Percentiles rank a stretch among this genome's conserved stretches.
phyloP scores from a whole-genome alignment of 2,888 invertebrate genomes.

The Cloeon dipterum region DNA sequence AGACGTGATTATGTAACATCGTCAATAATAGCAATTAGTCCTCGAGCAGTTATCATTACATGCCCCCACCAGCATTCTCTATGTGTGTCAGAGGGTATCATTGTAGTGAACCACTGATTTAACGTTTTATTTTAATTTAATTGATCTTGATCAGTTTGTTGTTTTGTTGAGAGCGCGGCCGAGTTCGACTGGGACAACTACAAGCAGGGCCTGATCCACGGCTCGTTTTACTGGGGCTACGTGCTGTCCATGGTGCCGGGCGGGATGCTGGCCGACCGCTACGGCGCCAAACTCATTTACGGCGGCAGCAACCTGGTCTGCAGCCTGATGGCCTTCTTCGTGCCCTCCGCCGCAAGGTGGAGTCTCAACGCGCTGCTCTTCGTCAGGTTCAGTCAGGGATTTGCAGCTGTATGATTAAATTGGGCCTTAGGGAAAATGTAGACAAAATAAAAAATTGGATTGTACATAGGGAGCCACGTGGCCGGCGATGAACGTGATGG shows the following conservation, averaged over 20 bases:
- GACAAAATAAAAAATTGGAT: no score
- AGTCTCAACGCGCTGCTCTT: slow-evolving; percentile 3
- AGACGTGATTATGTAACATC: no score
- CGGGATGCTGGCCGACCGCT: slow-evolving; percentile 3
- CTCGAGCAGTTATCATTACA: no score
- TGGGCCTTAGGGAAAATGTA: no score
- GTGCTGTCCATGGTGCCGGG: slow-evolving; percentile 5
- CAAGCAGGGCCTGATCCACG: slow-evolving; percentile 6
- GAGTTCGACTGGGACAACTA: slow-evolving; percentile 4
- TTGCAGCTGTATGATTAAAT: slow-evolving; percentile 5
- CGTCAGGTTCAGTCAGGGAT: slow-evolving; percentile 5
- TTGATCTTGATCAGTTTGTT: no score
- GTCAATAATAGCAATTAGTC: no score
- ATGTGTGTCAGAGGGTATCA: no score
- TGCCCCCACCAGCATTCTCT: no score
- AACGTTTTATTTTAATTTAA: no score
- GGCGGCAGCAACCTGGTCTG: slow-evolving; percentile 4
- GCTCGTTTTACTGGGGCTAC: slow-evolving; percentile 7
- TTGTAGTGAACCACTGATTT: no score
- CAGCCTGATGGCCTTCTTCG: slow-evolving; percentile 4
- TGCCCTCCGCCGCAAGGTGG: slow-evolving; percentile 5
- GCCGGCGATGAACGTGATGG: slow-evolving; percentile 4
- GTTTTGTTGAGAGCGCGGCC: no score
- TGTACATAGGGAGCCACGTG: slow-evolving; percentile 2
- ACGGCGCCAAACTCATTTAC: slow-evolving; percentile 6